Percentiles rank a stretch among this genome's conserved stretches.
These are phyloP conservation scores for Willowsia nigromaculata DNA, from an alignment of 2,888 invertebrate species.

Conservation along the genomic window DNA sequence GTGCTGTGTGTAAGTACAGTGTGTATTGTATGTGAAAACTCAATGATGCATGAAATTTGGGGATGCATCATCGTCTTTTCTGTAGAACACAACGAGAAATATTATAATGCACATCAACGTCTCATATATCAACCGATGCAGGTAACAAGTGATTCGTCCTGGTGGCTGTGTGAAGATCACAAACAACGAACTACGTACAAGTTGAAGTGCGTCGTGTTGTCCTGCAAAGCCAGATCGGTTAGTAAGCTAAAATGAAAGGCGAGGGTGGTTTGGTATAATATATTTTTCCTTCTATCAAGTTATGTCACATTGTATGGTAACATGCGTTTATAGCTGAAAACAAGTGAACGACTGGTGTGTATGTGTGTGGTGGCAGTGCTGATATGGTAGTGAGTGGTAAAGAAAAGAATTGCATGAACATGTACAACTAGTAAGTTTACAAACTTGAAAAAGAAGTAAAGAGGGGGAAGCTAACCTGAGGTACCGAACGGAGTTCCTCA, in stretches of 20 bases:
- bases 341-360: neutral
- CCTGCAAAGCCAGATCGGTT: neutral
- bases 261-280: constrained; percentile 37
- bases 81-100: neutral
- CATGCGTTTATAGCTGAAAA: constrained; percentile 5
- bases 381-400: neutral
- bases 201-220: constrained; percentile 2
- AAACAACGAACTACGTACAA: constrained; percentile 21
- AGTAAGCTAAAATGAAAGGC: constrained; percentile 32
- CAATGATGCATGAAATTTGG: constrained; percentile 59
- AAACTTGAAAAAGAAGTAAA: neutral
- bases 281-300: neutral
- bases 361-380: neutral
- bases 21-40: constrained; percentile 34
- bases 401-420: neutral
- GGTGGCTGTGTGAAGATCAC: constrained; percentile 36
- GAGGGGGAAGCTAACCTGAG: constrained; percentile 38
- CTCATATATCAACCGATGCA: neutral
- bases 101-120: neutral
- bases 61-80: constrained; percentile 33
- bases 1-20: neutral
- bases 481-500: constrained; percentile 33
- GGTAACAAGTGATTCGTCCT: constrained; percentile 51
- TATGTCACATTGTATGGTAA: constrained; percentile 13
- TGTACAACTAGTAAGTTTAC: neutral